A percentile compares a stretch with the other conserved stretches of the same genome.
phyloP scores from a whole-genome alignment of 2,797 vertebrate species.

The Peromyscus melanophrys region DNA sequence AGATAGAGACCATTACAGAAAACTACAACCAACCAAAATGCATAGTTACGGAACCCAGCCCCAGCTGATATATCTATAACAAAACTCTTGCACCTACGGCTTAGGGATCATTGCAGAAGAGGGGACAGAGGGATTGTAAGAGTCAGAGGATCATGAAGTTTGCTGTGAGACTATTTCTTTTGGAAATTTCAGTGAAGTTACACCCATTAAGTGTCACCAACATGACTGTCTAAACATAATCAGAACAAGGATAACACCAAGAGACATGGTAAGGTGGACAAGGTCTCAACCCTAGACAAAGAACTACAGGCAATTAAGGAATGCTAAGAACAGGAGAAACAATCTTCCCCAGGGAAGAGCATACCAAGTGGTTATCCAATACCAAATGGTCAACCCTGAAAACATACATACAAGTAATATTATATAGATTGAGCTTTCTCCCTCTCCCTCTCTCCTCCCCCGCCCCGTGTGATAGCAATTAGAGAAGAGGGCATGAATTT shows the following conservation, averaged over 20 bases:
- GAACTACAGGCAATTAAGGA: not conserved
- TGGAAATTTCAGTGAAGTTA: not conserved
- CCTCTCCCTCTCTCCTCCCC: not conserved
- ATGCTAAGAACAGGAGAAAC: not conserved
- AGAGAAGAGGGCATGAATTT: not conserved
- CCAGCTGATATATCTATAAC: not conserved
- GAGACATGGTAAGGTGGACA: too few species aligned
- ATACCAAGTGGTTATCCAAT: not conserved
- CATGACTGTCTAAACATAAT: not conserved
- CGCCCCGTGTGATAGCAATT: not conserved
- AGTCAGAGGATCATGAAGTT: not conserved
- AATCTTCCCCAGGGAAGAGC: not conserved
- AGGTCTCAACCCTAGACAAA: not conserved
- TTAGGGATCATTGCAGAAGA: not conserved
- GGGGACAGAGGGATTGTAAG: not conserved
- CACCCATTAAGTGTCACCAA: not conserved
- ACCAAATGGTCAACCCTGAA: not conserved
- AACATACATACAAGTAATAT: not conserved
- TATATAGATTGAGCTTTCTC: not conserved
- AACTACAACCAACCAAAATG: not conserved
- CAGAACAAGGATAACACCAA: not conserved
- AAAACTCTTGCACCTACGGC: not conserved
- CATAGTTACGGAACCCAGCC: not conserved
- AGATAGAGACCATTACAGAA: not conserved
- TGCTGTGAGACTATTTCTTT: not conserved